These are phyloP conservation scores for Volucella zonaria DNA, from an alignment of 2,888 invertebrate genomes.

Conservation along the genomic window DNA sequence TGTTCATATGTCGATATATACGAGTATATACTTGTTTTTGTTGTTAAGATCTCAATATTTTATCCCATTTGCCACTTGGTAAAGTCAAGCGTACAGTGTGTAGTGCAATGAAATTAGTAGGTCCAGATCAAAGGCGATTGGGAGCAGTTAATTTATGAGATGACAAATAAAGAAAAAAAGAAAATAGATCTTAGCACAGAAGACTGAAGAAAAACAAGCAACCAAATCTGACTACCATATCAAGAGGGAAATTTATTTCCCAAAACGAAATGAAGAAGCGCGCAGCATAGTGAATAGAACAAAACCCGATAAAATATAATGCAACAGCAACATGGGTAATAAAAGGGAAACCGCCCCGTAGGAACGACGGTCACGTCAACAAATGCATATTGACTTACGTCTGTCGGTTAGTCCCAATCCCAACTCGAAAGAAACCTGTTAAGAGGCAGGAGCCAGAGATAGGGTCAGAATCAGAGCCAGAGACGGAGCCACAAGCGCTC, in stretches of 20 bases:
- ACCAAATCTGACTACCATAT: conserved; percentile 74
- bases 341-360: conserved; percentile 70
- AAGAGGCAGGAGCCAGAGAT: conserved; percentile 8
- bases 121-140: conserved; percentile 73
- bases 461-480: conserved; percentile 22
- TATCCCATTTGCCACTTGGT: conserved; percentile 71
- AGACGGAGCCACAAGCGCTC: conserved; percentile 58
- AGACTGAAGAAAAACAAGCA: conserved; percentile 71
- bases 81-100: conserved; percentile 60
- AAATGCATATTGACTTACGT: conserved; percentile 72
- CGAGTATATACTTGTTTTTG: too few species aligned
- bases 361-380: conserved; percentile 65
- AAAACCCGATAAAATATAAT: conserved; percentile 61
- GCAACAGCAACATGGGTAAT: conserved; percentile 51
- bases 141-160: conserved; percentile 71
- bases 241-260: conserved; percentile 72
- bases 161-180: conserved; percentile 68
- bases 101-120: conserved; percentile 72
- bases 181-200: conserved; percentile 67
- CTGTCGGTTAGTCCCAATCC: conserved; percentile 35
- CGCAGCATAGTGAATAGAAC: conserved; percentile 31
- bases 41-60: conserved; percentile 66
- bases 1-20: too few species aligned
- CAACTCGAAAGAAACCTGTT: background rate
- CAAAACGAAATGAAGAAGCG: conserved; percentile 69